Base-by-base conservation (phyloP, 1,140 invertebrate genomes). In the Acromyrmex heyeri region DNA sequence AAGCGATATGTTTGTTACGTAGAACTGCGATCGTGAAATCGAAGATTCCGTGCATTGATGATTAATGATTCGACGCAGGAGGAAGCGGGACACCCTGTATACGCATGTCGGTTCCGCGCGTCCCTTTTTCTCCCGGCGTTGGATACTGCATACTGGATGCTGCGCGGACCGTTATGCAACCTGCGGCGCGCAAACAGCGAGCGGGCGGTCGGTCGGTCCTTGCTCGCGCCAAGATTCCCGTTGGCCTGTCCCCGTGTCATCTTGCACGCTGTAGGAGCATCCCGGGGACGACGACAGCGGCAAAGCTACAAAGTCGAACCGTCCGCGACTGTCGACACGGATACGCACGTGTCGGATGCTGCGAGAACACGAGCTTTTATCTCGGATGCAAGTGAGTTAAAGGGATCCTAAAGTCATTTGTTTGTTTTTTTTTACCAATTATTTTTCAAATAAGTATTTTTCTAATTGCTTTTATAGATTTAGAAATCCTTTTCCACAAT, bases 161-260 rank as follows among this genome's bases (percentile, higher is more conserved):
- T 91, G 89, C 16, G 62, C 53, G 88, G 30, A 91, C 90, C 90
- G 90, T 91, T 91, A 91, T 91, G 89, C 90, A 91, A 91, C 89
- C 89, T 89, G 86, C 88, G 75, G 75, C 85, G 61, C 70, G 70
- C 59, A 79, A 88, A 59, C 88, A 85, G 50, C 81, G 81, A 50
- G 50, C 64, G 30, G 44, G 0, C 82, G 30, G 48, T 21, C 48
- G 48, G 50, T 34, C 78, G 88, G 88, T 89, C 87, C 88, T 90
- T 73, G 82, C 83, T 85, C 79, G 78, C 73, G 75, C 30, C 79
- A 59, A 62, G 86, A 85, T 89, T 90, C 88, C 88, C 89, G 88
- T 90, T 90, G 88, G 21, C 57, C 73, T 85, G 89, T 89, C 88
- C 75, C 5, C 85, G 86, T 72, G 69, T 85, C 79, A 77, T 86